Evolutionary conservation across 2,888 invertebrate species (phyloP), one percentile per base, ranked within the genome.

Genomic region (Mesochorus sp.): DNA sequence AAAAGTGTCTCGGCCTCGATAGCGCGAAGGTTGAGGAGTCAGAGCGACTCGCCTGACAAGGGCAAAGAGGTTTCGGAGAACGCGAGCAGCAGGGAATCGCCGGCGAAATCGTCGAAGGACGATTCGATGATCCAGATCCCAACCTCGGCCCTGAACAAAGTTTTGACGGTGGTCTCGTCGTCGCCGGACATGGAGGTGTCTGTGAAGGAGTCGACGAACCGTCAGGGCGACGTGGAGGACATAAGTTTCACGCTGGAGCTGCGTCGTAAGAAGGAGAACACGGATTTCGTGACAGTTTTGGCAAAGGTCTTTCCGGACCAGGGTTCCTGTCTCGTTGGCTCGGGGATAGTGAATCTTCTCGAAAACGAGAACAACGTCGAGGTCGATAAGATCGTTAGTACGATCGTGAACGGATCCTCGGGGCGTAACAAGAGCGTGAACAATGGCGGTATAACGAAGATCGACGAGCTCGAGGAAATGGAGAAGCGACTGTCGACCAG

Each of bases 291-390:
- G 0, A 89, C 87, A 0, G 90, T 88, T 6, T 83, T 88, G 37
- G 91, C 91, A 0, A 88, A 87, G 66, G 90, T 91, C 24, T 91
- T 91, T 76, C 91, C 91, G 1, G 90, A 91, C 79, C 90, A 89
- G 51, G 90, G 89, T 8, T 90, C 88, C 1, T 91, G 90, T 73
- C 81, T 89, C 26, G 90, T 91, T 0, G 91, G 90, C 12, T 85
- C 87, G 12, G 82, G 86, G 10, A 91, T 91, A 17, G 84, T 89
- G 0, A 81, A 81, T 28, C 81, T 91, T 19, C 77, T 91, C 24
- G 88, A 88, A 66, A 88, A 86, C 66, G 88, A 88, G 64, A 86
- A 81, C 47, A 89, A 86, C 57, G 82, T 84, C 0, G 90, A 90
- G 51, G 84, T 90, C 2, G 89, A 86, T 49, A 86, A 87, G 62